Conservation (phyloP, 2,888 invertebrate genomes). For the Epinotia brunnichana region DNA sequence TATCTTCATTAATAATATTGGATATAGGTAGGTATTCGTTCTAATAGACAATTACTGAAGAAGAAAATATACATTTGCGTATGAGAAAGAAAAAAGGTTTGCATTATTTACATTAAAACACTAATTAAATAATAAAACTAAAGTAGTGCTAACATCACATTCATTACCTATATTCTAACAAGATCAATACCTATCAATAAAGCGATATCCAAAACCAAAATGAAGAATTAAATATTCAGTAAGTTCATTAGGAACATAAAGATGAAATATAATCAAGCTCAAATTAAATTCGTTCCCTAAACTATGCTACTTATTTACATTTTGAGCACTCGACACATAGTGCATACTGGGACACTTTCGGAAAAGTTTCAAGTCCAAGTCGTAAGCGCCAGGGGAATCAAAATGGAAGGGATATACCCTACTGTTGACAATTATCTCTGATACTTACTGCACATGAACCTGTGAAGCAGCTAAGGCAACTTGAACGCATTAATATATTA, state of each 20-base stretch:
- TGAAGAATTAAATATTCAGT: conserved; percentile 21
- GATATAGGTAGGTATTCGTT: background rate
- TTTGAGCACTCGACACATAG: conserved; percentile 79
- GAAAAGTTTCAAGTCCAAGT: conserved; percentile 73
- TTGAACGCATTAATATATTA: too few species aligned
- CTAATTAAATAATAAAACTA: conserved; percentile 58
- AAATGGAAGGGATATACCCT: background rate
- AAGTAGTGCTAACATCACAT: conserved; percentile 67
- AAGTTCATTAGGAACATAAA: conserved; percentile 43
- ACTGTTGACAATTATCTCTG: background rate
- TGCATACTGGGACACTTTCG: conserved; percentile 81
- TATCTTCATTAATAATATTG: background rate
- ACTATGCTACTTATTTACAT: conserved; percentile 64
- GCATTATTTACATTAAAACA: conserved; percentile 45
- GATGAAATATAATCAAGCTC: conserved; percentile 38
- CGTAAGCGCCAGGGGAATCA: conserved; percentile 1
- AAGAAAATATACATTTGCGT: background rate
- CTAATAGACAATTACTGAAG: background rate
- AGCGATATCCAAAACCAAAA: conserved; percentile 43
- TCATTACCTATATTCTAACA: conserved; percentile 57
- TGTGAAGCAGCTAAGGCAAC: too few species aligned
- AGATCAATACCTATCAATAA: conserved; percentile 8
- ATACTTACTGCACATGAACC: background rate
- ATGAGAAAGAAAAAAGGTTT: conserved; percentile 27
- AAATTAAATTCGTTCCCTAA: conserved; percentile 45